These are phyloP conservation scores for Bursaphelenchus mucronatus DNA, from an alignment of 1,140 invertebrate species.

Conservation along the genomic window DNA sequence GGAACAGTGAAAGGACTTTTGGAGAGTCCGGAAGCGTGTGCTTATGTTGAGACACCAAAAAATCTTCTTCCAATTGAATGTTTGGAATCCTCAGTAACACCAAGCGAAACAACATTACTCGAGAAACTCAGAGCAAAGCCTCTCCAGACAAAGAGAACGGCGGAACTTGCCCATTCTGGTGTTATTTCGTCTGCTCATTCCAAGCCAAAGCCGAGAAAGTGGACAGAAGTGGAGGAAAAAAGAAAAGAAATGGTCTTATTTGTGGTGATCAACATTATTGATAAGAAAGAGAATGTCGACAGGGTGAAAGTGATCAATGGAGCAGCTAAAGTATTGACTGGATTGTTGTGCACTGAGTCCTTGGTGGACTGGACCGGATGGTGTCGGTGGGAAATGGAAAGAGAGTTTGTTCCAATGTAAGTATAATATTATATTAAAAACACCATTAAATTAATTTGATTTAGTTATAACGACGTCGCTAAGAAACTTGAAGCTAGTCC, in stretches of 20 bases:
- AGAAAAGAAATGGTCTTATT: slow-evolving; percentile 1
- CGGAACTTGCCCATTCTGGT: slow-evolving; percentile 15
- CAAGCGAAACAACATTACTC: background rate
- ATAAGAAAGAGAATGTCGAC: no score
- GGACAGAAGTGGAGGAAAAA: slow-evolving; percentile 5
- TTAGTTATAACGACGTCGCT: no score
- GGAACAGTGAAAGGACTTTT: slow-evolving; percentile 3
- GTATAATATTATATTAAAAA: no score
- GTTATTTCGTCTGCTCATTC: slow-evolving; percentile 13
- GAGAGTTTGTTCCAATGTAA: no score
- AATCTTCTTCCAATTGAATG: background rate
- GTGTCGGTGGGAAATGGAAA: no score
- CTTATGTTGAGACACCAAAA: background rate
- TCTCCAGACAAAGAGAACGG: slow-evolving; percentile 8
- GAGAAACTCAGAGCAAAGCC: background rate
- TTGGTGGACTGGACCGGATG: no score
- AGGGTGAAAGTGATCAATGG: no score
- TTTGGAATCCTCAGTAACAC: background rate
- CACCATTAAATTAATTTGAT: no score
- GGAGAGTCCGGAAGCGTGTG: background rate
- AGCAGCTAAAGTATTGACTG: no score
- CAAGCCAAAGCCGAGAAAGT: background rate
- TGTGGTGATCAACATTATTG: no score
- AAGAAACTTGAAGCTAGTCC: no score
- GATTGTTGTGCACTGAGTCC: no score